phyloP scores from a whole-genome alignment of 2,888 invertebrate genomes.

The Limnephilus marmoratus region DNA sequence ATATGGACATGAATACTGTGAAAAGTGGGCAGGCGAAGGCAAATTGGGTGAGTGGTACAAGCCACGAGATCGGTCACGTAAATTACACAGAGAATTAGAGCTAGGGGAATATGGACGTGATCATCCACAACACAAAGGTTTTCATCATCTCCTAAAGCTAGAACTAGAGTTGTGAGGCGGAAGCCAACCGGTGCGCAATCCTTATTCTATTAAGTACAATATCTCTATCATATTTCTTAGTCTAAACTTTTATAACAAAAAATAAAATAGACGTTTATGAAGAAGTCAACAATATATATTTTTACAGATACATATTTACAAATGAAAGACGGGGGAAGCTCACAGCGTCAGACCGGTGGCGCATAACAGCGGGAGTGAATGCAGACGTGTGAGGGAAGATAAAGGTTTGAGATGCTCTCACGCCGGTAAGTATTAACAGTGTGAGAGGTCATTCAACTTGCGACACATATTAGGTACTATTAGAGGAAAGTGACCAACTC shows the following conservation, averaged over 20 bases:
- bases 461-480: neutral
- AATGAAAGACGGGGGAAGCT: neutral
- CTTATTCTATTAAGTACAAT: slow-evolving; percentile 42
- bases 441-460: neutral
- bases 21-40: neutral
- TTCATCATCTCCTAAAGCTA: neutral
- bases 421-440: neutral
- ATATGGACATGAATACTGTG: neutral
- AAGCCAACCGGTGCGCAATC: slow-evolving; percentile 41
- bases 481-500: neutral
- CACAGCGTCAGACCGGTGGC: neutral
- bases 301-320: slow-evolving; percentile 51
- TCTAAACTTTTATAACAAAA: slow-evolving; percentile 56
- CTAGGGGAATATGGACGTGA: neutral
- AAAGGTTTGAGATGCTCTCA: neutral
- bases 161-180: slow-evolving; percentile 21
- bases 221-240: slow-evolving; percentile 43
- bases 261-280: slow-evolving; percentile 62
- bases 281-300: slow-evolving; percentile 63
- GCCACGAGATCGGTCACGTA: neutral
- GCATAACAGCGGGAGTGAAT: neutral
- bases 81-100: neutral
- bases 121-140: neutral
- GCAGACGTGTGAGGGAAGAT: neutral
- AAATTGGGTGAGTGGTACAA: neutral